Percentiles rank a stretch among this genome's conserved stretches.
Evolutionary conservation across 2,888 invertebrate genomes (phyloP).

Genomic region (Oscheius sp.): DNA sequence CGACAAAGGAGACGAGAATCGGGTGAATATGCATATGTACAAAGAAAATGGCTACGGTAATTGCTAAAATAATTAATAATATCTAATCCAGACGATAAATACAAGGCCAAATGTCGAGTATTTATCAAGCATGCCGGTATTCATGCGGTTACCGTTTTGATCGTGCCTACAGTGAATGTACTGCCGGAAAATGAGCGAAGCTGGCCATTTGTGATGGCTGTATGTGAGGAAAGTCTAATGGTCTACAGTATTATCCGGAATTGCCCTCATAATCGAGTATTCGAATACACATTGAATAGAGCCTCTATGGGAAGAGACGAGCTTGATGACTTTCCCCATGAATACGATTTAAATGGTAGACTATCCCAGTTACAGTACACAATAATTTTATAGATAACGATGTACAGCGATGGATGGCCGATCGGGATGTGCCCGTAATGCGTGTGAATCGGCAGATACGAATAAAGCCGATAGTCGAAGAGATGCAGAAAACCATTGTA

Average conservation of each 20-base stretch:
- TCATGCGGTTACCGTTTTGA: background rate
- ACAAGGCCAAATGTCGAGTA: background rate
- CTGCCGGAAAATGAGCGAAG: background rate
- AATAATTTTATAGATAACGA: background rate
- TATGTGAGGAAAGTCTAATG: constrained; percentile 25
- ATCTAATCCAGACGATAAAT: constrained; percentile 1
- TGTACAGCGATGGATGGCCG: background rate
- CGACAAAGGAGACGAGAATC: background rate
- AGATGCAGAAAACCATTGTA: background rate
- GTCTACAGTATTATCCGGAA: constrained; percentile 22
- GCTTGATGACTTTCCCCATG: constrained; percentile 14
- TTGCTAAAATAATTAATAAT: background rate
- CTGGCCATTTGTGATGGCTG: constrained; percentile 23
- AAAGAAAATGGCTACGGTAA: constrained; percentile 10
- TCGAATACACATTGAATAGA: constrained; percentile 4
- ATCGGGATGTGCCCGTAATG: background rate
- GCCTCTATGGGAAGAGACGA: background rate
- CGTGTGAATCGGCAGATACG: background rate
- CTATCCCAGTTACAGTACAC: background rate
- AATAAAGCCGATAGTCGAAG: constrained; percentile 16
- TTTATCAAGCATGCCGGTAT: background rate
- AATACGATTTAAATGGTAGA: background rate
- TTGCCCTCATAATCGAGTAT: background rate
- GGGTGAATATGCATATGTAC: background rate
- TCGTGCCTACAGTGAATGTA: background rate